phyloP scores from a whole-genome alignment of 2,797 vertebrate genomes.

The Cyclura pinguis region DNA sequence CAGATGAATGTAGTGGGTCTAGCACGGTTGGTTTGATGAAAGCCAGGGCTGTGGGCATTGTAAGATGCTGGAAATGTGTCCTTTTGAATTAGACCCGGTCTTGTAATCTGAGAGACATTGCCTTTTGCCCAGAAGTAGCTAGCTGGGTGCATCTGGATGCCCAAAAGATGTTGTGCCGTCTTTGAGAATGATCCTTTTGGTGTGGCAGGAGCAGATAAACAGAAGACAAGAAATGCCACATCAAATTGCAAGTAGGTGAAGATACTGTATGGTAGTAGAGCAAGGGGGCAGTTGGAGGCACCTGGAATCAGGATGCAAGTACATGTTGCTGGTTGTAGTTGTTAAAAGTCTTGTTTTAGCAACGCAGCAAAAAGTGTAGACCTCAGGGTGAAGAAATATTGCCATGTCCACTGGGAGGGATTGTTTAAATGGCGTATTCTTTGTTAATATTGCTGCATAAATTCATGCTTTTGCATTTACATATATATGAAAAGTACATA shows the following conservation, averaged over 20 bases:
- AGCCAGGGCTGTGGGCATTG: no score
- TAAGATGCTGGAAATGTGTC: background rate
- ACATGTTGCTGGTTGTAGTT: no score
- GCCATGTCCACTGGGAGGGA: background rate
- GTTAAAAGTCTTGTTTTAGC: background rate
- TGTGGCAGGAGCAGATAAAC: background rate
- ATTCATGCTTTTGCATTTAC: no score
- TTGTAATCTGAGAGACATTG: no score
- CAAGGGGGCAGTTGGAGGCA: accelerated
- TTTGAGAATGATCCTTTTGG: background rate
- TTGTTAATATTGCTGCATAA: background rate
- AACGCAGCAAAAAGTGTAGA: background rate
- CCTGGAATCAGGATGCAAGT: background rate
- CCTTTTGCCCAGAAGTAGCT: background rate
- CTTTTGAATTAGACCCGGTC: background rate
- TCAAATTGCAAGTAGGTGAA: background rate
- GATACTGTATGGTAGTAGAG: no score
- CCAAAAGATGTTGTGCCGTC: background rate
- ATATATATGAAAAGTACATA: background rate
- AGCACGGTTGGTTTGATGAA: background rate
- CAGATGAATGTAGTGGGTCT: background rate
- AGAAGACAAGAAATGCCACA: background rate
- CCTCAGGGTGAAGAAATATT: no score
- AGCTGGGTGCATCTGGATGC: background rate
- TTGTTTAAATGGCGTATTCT: background rate